Percentiles rank a stretch among this genome's conserved stretches.
Conservation (phyloP, 2,797 vertebrate genomes). For the Gallinago solitaria region DNA sequence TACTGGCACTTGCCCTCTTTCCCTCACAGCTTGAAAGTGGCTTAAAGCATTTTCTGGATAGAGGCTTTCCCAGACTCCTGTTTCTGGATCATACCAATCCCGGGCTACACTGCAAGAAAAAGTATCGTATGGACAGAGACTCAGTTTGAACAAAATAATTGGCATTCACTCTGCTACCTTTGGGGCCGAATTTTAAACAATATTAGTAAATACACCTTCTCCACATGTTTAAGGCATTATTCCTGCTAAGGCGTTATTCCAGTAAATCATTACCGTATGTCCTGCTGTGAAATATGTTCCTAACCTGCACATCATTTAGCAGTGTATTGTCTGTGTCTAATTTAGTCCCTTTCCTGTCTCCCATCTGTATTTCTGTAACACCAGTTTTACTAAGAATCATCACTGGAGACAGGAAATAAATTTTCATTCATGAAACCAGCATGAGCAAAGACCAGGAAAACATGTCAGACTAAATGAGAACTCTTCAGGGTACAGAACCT, state of each 20-base stretch:
- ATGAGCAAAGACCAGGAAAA: not conserved
- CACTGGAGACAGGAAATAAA: not conserved
- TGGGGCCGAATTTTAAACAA: not conserved
- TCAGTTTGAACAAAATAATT: not conserved
- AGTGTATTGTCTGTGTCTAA: not conserved
- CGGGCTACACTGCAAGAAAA: not conserved
- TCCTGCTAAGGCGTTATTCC: not conserved
- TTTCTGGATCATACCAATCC: not conserved
- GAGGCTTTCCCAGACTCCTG: not conserved
- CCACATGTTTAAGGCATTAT: not conserved
- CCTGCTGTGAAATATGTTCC: not conserved
- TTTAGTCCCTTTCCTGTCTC: not conserved
- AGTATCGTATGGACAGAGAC: not conserved
- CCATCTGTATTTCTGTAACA: not conserved
- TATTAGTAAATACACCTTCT: not conserved
- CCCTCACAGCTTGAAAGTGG: not conserved
- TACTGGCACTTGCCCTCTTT: not conserved
- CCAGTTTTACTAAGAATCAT: not conserved
- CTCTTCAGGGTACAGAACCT: not conserved
- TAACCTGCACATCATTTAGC: not conserved
- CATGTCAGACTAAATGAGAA: not conserved
- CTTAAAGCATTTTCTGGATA: not conserved
- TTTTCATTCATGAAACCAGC: not conserved
- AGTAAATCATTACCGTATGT: not conserved
- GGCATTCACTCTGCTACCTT: not conserved